phyloP scores from a whole-genome alignment of 2,797 vertebrate species.

The Rhinella marina region DNA sequence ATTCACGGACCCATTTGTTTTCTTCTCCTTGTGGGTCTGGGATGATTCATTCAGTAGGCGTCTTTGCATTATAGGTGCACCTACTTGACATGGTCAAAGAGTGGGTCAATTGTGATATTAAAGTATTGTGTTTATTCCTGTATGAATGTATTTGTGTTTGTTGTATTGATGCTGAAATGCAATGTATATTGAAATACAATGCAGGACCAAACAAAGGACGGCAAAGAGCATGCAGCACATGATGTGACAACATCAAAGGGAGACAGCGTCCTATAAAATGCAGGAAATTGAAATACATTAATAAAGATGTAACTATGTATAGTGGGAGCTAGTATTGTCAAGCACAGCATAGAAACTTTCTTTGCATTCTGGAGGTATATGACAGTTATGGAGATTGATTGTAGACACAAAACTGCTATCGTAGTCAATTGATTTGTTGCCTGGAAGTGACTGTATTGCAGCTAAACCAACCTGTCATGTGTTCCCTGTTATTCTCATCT shows the following conservation, averaged over 20 bases:
- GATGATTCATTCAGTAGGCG: conserved; percentile 40
- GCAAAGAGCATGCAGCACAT: conserved; percentile 22
- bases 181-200: conserved; percentile 31
- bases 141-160: conserved; percentile 31
- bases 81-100: conserved; percentile 7
- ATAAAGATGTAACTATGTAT: conserved; percentile 22
- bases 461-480: conserved; percentile 10
- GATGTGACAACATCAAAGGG: conserved; percentile 33
- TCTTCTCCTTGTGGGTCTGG: neutral
- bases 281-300: conserved; percentile 23
- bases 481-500: neutral
- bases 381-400: conserved; percentile 28
- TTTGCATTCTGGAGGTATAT: conserved; percentile 18
- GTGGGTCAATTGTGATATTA: conserved; percentile 30
- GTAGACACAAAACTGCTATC: conserved; percentile 20
- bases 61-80: conserved; percentile 27
- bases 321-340: conserved; percentile 26
- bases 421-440: conserved; percentile 24
- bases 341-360: conserved; percentile 9
- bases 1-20: conserved; percentile 55
- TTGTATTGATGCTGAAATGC: conserved; percentile 34
- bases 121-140: conserved; percentile 35
- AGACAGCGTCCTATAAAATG: conserved; percentile 28
- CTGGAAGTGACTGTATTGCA: neutral
- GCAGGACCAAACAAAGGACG: conserved; percentile 50